Base-by-base conservation (phyloP, 1,140 invertebrate species). In the Drosophila pseudoananassae region DNA sequence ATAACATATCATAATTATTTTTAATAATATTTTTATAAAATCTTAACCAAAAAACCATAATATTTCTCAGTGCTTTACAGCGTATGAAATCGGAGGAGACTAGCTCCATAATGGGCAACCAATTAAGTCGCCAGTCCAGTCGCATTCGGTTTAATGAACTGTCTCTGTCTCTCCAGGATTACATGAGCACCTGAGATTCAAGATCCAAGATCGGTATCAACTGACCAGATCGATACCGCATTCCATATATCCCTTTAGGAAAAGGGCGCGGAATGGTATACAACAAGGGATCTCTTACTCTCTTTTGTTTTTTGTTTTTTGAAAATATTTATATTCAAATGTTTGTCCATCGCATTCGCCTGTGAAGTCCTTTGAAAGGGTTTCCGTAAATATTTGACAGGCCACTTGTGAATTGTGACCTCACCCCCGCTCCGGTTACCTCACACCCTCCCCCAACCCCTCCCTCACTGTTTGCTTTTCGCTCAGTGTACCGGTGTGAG, bases 391-490 rank as follows among this genome's bases (percentile, higher is more conserved):
- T 85, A 69, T 85, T 87, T 77, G 55, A 51, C 40, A 45, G 68
- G 64, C 69, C 82, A 87, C 81, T 81, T 82, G 81, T 87, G 64
- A 73, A 76, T 71, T 81, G 79, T 69, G 65, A 69, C 63, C 72
- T 66, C 54, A 31, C 56, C 25, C 45, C 5, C 33, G 14, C 40
- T 6, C 23, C n/a, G 4, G 14, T 7, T 17, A 4, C 14, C 29
- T 9, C 36, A 40, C 17, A 15, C 43, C 54, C 17, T 15, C 12
- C 23, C 25, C 25, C 25, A 6, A 6, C 25, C 25, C 6, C 17
- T 9, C 33, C 8, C 12, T 20, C 20, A 20, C 20, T 29, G 14
- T 15, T 55, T 27, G 3, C 14, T 25, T 23, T 23, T 40, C 51
- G n/a, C 20, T 15, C 40, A 15, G 40, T 40, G 33, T 10, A 36